Conservation (phyloP, 2,888 invertebrate species). For the Chymomyza fuscimana region DNA sequence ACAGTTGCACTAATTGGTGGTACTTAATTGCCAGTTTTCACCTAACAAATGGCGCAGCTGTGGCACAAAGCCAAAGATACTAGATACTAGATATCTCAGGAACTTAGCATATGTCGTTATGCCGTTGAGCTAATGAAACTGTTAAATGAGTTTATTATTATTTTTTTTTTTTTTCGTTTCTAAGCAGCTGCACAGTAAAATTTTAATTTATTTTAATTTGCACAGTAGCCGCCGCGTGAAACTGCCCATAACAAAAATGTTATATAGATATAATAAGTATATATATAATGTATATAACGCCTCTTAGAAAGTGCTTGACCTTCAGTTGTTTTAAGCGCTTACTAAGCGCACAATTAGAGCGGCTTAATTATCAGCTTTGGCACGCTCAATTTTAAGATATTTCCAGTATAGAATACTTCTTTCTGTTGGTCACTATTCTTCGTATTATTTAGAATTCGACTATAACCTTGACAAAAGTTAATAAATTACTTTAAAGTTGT, state of each 20-base stretch:
- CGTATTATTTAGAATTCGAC: neutral
- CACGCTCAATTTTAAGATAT: conserved; percentile 1
- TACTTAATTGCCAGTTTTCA: conserved; percentile 51
- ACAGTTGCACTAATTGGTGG: conserved; percentile 25
- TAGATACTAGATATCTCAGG: neutral
- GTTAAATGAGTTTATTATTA: no score
- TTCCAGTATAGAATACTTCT: neutral
- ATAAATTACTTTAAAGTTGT: neutral
- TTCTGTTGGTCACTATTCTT: neutral
- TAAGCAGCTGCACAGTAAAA: conserved; percentile 54
- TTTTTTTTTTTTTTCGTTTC: neutral
- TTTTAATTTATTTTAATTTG: conserved; percentile 65
- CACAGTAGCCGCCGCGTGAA: conserved; percentile 33
- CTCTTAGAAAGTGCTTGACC: conserved; percentile 39
- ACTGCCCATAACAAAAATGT: conserved; percentile 18
- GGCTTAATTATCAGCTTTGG: conserved; percentile 7
- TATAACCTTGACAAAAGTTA: neutral
- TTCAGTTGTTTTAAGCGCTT: conserved; percentile 12
- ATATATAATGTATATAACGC: conserved; percentile 11
- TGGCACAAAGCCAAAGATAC: neutral
- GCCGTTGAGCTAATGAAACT: neutral
- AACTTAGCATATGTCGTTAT: conserved; percentile 1
- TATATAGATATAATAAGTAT: neutral
- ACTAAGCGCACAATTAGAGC: conserved; percentile 4
- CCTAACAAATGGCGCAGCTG: conserved; percentile 25